Base-by-base conservation (phyloP, 2,113 vertebrate genomes). In the Notechis scutatus region DNA sequence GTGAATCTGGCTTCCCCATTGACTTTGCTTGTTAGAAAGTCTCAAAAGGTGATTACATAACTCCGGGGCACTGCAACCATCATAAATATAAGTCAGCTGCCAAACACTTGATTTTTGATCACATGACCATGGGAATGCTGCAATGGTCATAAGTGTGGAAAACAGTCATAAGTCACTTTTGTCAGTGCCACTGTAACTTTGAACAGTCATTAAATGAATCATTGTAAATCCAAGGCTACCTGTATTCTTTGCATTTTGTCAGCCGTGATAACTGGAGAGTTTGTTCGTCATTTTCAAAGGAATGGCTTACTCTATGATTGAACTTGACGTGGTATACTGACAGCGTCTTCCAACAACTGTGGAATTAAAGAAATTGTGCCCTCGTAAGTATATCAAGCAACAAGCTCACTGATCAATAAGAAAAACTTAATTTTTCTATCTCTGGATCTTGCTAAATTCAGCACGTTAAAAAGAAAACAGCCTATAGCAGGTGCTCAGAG, bases 401-500 rank as follows among this genome's bases (percentile, higher is more conserved):
- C 94, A 97, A 95, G 95, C 97, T 95, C 96, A 96, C 92, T 94
- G 91, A 89, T 95, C 93, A 93, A 91, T 94, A 95, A 95, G 93
- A 95, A 93, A 95, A 95, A 93, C 91, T 96, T 64, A 34, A 1
- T 93, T 95, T 96, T 96, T 96, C 96, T 91, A 45, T 96, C 95
- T 97, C 96, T 96, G 96, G 94, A 74, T 96, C 95, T 95, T 95
- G 92, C 92, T 96, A 95, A 96, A 95, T 90, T 89, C 93, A 94
- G 92, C 88, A 93, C 81, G 92, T 96, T 95, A 94, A 94, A 56
- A 95, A 96, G 96, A 97, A 97, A 96, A 94, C 96, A 95, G 94
- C 92, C 89, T 91, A 95, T 93, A 97, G 98, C 98, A 98, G 98
- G 98, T 98, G 97, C 97, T 95, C 93, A 74, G 94, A 92, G 95